These are phyloP conservation scores for Odontophorus gujanensis DNA, from an alignment of 2,113 vertebrate genomes.

Conservation along the genomic window DNA sequence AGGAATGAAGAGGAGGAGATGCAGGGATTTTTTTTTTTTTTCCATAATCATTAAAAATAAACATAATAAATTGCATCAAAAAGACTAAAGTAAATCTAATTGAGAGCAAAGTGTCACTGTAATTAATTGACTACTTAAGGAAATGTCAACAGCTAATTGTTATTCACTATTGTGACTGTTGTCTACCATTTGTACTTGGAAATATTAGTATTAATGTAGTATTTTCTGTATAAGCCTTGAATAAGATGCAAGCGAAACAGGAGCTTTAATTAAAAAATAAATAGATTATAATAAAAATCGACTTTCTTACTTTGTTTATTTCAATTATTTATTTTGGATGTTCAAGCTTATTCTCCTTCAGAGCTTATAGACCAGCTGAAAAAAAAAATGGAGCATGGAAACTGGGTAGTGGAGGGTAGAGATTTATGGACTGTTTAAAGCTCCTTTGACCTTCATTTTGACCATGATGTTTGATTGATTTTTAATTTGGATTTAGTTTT, in stretches of 20 bases:
- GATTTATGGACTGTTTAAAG: not conserved
- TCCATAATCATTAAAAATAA: not conserved
- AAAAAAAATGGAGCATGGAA: not conserved
- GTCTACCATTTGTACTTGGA: not conserved
- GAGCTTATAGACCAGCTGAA: not conserved
- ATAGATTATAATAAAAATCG: not conserved
- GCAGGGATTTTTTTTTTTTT: not conserved
- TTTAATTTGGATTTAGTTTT: not conserved
- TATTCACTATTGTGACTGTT: not conserved
- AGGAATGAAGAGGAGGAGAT: not conserved
- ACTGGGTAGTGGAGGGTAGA: not conserved
- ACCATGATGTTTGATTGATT: not conserved
- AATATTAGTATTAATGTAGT: not conserved
- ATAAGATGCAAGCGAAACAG: not conserved
- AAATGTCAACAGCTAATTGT: not conserved
- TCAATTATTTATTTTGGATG: not conserved
- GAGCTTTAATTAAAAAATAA: not conserved
- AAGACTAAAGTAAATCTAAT: not conserved
- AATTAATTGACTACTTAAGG: not conserved
- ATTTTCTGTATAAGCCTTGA: not conserved
- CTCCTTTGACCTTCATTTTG: not conserved
- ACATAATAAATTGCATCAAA: not conserved
- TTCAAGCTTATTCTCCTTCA: not conserved
- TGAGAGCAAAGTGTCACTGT: not conserved
- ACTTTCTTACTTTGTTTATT: not conserved